phyloP scores from a whole-genome alignment of 2,888 invertebrate genomes.

The Quadroppia sp. region DNA sequence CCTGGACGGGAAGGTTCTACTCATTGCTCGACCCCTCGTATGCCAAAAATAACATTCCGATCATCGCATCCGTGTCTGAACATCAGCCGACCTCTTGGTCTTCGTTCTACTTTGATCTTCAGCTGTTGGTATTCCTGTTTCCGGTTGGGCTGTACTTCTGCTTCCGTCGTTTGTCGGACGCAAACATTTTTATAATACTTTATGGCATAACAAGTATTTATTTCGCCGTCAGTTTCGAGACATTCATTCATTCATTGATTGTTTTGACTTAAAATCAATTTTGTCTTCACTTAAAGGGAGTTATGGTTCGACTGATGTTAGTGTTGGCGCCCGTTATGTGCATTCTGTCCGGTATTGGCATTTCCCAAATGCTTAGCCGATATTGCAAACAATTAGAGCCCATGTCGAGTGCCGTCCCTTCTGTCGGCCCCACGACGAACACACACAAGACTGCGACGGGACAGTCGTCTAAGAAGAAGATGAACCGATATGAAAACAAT shows the following conservation, averaged over 20 bases:
- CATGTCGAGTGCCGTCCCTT: background rate
- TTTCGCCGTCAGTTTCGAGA: too few relatives aligned
- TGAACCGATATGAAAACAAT: conserved; percentile 56
- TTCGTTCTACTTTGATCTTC: conserved; percentile 97
- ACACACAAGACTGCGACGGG: too few relatives aligned
- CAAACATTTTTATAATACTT: conserved; percentile 91
- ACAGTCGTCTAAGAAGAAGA: conserved; percentile 48
- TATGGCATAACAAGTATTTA: conserved; percentile 98
- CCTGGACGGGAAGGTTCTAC: conserved; percentile 95
- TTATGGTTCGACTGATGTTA: conserved; percentile 98
- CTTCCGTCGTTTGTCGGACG: conserved; percentile 94
- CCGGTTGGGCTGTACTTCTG: conserved; percentile 99
- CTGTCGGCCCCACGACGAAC: too few relatives aligned
- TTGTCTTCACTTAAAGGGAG: too few relatives aligned
- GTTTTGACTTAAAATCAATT: too few relatives aligned
- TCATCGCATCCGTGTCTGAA: conserved; percentile 97
- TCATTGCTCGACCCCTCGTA: conserved; percentile 99
- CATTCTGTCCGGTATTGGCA: conserved; percentile 86
- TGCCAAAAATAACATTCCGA: conserved; percentile 98
- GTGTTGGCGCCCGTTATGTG: conserved; percentile 98
- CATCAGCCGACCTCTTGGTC: conserved; percentile 99
- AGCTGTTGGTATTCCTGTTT: conserved; percentile 91
- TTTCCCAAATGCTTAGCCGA: conserved; percentile 86
- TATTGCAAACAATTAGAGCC: conserved; percentile 58
- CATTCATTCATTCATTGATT: too few relatives aligned